Base-by-base conservation (phyloP, 2,797 vertebrate species). In the Synaphobranchus kaupii region DNA sequence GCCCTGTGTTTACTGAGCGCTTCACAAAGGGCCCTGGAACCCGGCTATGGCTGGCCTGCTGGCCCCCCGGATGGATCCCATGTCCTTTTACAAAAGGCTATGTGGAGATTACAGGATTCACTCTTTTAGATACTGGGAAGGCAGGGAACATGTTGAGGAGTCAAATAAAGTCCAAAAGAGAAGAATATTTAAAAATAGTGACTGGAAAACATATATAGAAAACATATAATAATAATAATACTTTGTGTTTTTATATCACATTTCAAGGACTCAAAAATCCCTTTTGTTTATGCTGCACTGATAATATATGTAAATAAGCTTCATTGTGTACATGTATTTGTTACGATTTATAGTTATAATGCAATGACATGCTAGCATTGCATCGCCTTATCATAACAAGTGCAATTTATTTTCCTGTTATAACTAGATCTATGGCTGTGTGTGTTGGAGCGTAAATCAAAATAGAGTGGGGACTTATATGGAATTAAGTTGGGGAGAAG, bases 1-100 rank as follows among this genome's bases (percentile, higher is more conserved):
- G 34, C 80, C 25, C 63, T 84, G 86, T 86, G 84, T 80, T 85
- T 86, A 87, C 31, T n/a, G 84, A 47, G 22, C 50, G 66, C 48
- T 31, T 83, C 84, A 56, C 68, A 31, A 28, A 28, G 60, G n/a
- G 31, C 50, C 68, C 76, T 39, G 78, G 39, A 56, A 85, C n/a
- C 81, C 58, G 82, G 60, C 31, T 76, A 4, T 44, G 73, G 1
- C 71, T 8, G 71, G 71, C 31, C 47, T 56, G 10, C 3, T 20
- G 80, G 80, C 50, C 10, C 48, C 81, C 7, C 20, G 22, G 48
- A 13, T 10, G 48, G 3, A 15, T 83, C 39, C 44, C 13, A 44
- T 78, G 73, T 78, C 73, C 17, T 34, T 50, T 83, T 31, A 82
- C 31, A n/a, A 20, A 22, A n/a, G 9, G 10, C 28, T 54, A 12